Base-by-base conservation (phyloP, 2,888 invertebrate genomes). In the Leuctra nigra region DNA sequence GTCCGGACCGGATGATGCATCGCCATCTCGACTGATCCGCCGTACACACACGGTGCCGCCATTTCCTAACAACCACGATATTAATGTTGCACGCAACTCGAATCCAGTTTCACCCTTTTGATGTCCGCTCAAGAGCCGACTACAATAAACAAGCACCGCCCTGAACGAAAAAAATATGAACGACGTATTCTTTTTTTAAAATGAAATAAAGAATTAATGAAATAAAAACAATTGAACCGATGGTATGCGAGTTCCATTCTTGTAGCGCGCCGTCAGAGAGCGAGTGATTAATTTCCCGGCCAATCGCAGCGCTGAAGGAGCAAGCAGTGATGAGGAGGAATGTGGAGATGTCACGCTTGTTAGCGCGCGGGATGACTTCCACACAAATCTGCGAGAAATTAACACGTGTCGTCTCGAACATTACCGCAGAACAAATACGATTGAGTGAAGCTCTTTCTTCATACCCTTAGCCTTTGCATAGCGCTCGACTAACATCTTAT, bases 61-160 rank as follows among this genome's bases (percentile, higher is more conserved):
- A 50, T 44, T 44, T 44, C 44, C 2, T 11, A 44, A 46, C n/a
- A n/a, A n/a, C n/a, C n/a, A 48, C 24, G 47, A 38, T 55, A 55
- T 55, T 52, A 58, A 55, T 55, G 58, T 13, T 25, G 44, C 58
- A 55, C 44, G 55, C 50, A 55, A 33, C 16, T 22, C 38, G 20
- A 36, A 55, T 24, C 55, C 33, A 33, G 50, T 50, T 50, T 50
- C 50, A 50, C 50, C 50, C 50, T 50, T 50, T 50, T 50, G 50
- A 50, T 33, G 50, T 50, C 50, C 35, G 7, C 9, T 33, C 16
- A 13, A 4, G 33, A 16, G 50, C 50, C 50, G 50, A 25, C 50
- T 35, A 35, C 18, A 50, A 50, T 35, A 25, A 50, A 50, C 50
- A 50, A 50, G 50, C 11, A 50, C 50, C 50, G 50, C 50, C 50